Percentiles rank a stretch among this genome's conserved stretches.
Evolutionary conservation across 2,113 vertebrate genomes (phyloP).

Genomic region (Dipodomys stephensi): DNA sequence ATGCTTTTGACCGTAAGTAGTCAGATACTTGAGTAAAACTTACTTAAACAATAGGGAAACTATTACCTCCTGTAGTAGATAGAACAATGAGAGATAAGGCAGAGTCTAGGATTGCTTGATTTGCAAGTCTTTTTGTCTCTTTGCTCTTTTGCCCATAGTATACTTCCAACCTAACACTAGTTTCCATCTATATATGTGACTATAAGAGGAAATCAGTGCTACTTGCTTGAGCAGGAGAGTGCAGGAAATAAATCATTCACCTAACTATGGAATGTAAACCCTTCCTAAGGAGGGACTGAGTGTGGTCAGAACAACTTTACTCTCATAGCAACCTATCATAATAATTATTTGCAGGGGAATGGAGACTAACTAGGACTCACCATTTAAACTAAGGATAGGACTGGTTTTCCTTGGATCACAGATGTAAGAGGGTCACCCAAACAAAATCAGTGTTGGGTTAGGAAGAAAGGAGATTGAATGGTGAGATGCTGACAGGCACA

Average conservation of each 20-base stretch:
- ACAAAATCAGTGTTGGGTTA: background rate
- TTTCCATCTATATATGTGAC: slow-evolving; percentile 3
- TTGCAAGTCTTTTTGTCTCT: slow-evolving; percentile 7
- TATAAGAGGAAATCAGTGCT: slow-evolving; percentile 18
- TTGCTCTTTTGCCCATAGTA: background rate
- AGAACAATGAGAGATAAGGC: slow-evolving; percentile 32
- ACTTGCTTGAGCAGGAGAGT: background rate
- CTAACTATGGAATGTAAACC: background rate
- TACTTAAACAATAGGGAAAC: slow-evolving; percentile 38
- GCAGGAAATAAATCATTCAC: background rate
- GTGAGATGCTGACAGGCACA: background rate
- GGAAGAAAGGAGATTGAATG: slow-evolving; percentile 1
- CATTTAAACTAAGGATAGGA: background rate
- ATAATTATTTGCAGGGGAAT: background rate
- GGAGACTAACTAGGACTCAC: background rate
- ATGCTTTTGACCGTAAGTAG: slow-evolving; percentile 49
- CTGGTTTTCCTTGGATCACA: background rate
- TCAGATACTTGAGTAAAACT: slow-evolving; percentile 39
- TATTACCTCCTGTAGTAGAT: slow-evolving; percentile 18
- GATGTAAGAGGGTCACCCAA: background rate
- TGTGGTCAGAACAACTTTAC: background rate
- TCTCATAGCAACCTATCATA: background rate
- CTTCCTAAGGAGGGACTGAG: background rate
- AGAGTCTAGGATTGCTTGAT: background rate
- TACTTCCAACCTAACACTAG: background rate